Base-by-base conservation (phyloP, 2,113 vertebrate genomes). In the Heterocephalus glaber region DNA sequence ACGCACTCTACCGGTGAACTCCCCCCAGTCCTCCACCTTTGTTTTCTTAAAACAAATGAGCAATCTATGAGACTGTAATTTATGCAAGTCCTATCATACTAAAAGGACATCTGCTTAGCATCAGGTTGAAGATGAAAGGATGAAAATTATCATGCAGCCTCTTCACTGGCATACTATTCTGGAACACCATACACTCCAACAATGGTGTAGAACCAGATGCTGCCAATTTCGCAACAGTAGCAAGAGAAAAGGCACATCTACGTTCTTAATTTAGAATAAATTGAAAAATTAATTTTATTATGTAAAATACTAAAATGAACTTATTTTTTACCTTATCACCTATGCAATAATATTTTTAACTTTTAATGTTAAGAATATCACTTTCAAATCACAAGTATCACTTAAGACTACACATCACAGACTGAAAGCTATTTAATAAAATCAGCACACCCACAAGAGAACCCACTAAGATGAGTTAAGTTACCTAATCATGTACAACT, bases 211-310 rank as follows among this genome's bases (percentile, higher is more conserved):
- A 87, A 30, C 22, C 77, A 76, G 20, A 80, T 8, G 49, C 38
- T 63, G 7, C 58, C 86, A 56, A 26, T 47, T 63, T 90, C 89
- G 70, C 68, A 68, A 35, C 30, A 49, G 5, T 2, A 86, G 49
- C 49, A 11, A 81, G n/a, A 70, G 66, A 94, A 77, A 90, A 63
- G 66, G n/a, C 7, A 26, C 2, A 19, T 35, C 80, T 80, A 60
- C 60, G 49, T 70, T 61, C 44, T 33, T 84, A 61, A 72, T 72
- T 85, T n/a, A 85, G 54, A 87, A 85, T 44, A 84, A 41, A 44
- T 2, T 58, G 5, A 82, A 95, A 94, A 77, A 86, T 83, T 83
- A 77, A 92, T 60, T 82, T 86, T 87, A 92, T 56, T 61, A 92
- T 17, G 79, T 49, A 58, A 89, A 30, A 89, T 58, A 85, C 44